phyloP scores from a whole-genome alignment of 2,888 invertebrate genomes.

The Mantis religiosa region DNA sequence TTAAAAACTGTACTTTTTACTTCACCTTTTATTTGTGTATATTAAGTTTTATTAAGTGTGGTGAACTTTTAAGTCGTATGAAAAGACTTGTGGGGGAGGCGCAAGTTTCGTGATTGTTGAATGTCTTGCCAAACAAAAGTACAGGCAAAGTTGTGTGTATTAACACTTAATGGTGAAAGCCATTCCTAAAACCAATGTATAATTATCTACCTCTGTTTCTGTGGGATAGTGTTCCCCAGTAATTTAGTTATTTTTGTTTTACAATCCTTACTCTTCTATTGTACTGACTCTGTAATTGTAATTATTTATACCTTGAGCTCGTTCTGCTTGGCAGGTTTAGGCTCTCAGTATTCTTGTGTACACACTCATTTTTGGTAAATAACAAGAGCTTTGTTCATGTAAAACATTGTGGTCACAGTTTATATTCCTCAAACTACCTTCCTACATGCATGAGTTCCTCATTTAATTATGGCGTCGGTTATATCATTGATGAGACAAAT shows the following conservation, averaged over 20 bases:
- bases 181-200: not conserved
- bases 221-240: slow-evolving; percentile 3
- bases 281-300: not conserved
- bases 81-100: not conserved
- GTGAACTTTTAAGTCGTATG: not conserved
- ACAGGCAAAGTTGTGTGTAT: not conserved
- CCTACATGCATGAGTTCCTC: not conserved
- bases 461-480: not conserved
- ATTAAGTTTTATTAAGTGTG: not conserved
- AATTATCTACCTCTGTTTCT: slow-evolving; percentile 17
- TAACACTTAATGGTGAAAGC: not conserved
- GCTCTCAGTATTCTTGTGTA: not conserved
- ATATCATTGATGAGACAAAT: no score
- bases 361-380: not conserved
- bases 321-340: not conserved
- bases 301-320: not conserved
- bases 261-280: not conserved
- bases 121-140: not conserved
- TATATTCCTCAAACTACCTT: not conserved
- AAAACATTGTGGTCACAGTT: not conserved
- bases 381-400: not conserved
- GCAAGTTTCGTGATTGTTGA: not conserved
- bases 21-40: slow-evolving; percentile 3
- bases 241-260: not conserved
- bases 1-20: not conserved